phyloP scores from a whole-genome alignment of 2,888 invertebrate genomes.

The Sabellastarte sp. region DNA sequence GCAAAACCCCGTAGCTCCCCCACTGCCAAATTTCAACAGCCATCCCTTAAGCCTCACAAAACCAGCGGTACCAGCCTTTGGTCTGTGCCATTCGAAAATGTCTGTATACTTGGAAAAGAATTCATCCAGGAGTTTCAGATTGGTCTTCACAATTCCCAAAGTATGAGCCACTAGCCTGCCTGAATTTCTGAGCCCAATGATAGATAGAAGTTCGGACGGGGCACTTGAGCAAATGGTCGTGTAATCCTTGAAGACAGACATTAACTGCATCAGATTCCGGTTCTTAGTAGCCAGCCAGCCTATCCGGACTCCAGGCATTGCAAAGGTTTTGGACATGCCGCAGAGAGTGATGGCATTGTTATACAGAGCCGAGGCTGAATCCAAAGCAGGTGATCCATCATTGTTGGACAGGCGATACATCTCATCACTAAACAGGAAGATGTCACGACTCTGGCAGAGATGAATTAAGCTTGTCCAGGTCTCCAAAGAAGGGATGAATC shows the following conservation, averaged over 20 bases:
- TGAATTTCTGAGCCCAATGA: slow-evolving; percentile 23
- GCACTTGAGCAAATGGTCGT: slow-evolving; percentile 25
- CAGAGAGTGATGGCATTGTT: slow-evolving; percentile 22
- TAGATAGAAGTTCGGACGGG: slow-evolving; percentile 25
- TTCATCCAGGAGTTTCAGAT: slow-evolving; percentile 17
- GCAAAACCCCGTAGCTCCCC: slow-evolving; percentile 18
- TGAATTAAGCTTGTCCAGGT: slow-evolving; percentile 19
- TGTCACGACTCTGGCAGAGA: slow-evolving; percentile 17
- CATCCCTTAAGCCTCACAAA: slow-evolving; percentile 37
- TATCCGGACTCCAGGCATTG: slow-evolving; percentile 25
- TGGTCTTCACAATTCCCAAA: slow-evolving; percentile 14
- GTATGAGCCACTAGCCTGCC: slow-evolving; percentile 10
- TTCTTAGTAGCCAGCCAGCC: slow-evolving; percentile 27
- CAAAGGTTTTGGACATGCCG: slow-evolving; percentile 29
- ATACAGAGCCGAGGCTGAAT: slow-evolving; percentile 22
- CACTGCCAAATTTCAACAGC: not conserved
- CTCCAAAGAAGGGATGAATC: too few species aligned
- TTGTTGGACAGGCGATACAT: slow-evolving; percentile 28
- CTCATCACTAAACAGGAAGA: slow-evolving; percentile 28
- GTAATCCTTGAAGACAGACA: slow-evolving; percentile 25
- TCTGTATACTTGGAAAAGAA: slow-evolving; percentile 18
- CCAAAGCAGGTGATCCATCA: slow-evolving; percentile 14
- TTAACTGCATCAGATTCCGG: slow-evolving; percentile 10
- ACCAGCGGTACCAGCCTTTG: slow-evolving; percentile 29
- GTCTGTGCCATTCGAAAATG: slow-evolving; percentile 33